These are phyloP conservation scores for Myiozetetes cayanensis DNA, from an alignment of 2,113 vertebrate genomes.

Conservation along the genomic window DNA sequence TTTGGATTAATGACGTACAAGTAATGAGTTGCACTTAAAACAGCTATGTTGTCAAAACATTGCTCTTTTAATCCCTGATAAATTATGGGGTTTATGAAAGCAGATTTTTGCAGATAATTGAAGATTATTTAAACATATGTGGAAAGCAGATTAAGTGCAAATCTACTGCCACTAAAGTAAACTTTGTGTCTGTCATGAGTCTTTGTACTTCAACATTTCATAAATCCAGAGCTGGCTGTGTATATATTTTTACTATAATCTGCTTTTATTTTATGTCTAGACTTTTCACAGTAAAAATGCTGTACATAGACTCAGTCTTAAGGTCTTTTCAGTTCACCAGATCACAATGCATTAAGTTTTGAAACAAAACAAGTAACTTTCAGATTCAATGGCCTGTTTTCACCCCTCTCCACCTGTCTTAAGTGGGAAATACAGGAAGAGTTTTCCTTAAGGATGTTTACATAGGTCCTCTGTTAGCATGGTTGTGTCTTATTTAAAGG, in stretches of 20 bases:
- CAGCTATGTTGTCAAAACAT: slow-evolving; percentile 76
- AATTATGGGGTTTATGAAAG: slow-evolving; percentile 76
- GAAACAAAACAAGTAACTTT: slow-evolving; percentile 10
- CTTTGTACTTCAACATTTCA: slow-evolving; percentile 56
- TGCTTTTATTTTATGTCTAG: slow-evolving; percentile 54
- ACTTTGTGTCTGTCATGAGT: slow-evolving; percentile 24
- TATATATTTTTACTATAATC: slow-evolving; percentile 43
- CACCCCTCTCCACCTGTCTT: background rate
- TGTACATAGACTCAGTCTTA: background rate
- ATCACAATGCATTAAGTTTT: background rate
- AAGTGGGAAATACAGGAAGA: slow-evolving; percentile 32
- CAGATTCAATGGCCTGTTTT: background rate
- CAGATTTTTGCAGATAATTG: slow-evolving; percentile 61
- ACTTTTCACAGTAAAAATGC: background rate
- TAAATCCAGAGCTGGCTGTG: slow-evolving; percentile 54
- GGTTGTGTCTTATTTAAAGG: slow-evolving; percentile 36
- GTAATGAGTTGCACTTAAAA: slow-evolving; percentile 69
- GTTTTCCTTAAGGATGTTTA: slow-evolving; percentile 36
- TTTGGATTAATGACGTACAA: slow-evolving; percentile 71
- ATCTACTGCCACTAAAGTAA: slow-evolving; percentile 64
- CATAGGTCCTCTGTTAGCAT: slow-evolving; percentile 10
- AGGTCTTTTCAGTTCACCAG: slow-evolving; percentile 21
- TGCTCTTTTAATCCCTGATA: slow-evolving; percentile 72
- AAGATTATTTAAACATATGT: slow-evolving; percentile 70
- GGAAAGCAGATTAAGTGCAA: slow-evolving; percentile 66